Conservation (phyloP, 2,888 invertebrate genomes). For the Dolichopus griseipennis region DNA sequence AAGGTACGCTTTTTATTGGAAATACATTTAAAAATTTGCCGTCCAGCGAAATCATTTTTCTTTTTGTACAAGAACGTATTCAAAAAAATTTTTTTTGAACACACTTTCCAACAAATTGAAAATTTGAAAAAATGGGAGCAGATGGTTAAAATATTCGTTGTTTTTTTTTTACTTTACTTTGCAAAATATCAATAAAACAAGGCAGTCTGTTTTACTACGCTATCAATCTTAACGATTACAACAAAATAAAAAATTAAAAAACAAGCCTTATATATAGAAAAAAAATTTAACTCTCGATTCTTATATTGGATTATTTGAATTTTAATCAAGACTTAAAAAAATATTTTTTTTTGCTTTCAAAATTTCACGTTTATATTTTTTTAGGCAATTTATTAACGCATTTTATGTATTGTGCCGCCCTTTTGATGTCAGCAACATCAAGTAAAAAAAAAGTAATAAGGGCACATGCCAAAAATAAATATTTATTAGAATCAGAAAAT, state of each 20-base stretch:
- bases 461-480: background rate
- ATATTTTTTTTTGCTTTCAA: background rate
- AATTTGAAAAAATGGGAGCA: background rate
- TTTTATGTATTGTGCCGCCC: background rate
- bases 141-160: background rate
- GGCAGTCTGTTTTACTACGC: background rate
- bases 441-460: too few relatives aligned
- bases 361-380: background rate
- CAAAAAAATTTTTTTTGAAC: too few relatives aligned
- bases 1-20: too few relatives aligned
- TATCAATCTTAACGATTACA: background rate
- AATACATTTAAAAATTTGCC: too few relatives aligned
- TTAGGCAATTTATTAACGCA: background rate
- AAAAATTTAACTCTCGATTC: background rate
- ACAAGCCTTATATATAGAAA: background rate
- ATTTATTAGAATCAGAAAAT: background rate
- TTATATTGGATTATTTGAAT: background rate
- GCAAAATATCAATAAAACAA: background rate
- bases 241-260: background rate
- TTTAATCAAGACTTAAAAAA: background rate
- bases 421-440: background rate
- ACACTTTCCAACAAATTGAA: background rate
- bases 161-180: too few relatives aligned
- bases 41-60: too few relatives aligned
- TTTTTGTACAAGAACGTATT: too few relatives aligned